phyloP scores from a whole-genome alignment of 2,888 invertebrate species.

The Nomada hirtipes region DNA sequence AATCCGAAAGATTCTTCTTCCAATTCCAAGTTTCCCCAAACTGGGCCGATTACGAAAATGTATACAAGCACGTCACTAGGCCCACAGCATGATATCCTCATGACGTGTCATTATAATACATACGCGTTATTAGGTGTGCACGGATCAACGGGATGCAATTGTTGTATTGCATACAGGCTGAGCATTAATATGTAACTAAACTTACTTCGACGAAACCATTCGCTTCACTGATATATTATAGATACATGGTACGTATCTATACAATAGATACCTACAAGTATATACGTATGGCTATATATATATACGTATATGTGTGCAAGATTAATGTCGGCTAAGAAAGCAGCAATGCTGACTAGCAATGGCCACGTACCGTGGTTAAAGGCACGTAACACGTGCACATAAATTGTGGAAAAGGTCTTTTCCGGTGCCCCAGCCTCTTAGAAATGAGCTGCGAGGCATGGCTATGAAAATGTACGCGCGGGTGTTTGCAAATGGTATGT shows the following conservation, averaged over 20 bases:
- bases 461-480: constrained; percentile 52
- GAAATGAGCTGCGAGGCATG: constrained; percentile 60
- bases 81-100: too few relatives aligned
- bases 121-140: background rate
- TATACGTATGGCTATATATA: background rate
- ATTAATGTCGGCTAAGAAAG: constrained; percentile 45
- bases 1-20: too few relatives aligned
- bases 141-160: constrained; percentile 46
- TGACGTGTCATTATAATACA: background rate
- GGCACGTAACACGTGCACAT: constrained; percentile 54
- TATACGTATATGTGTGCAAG: background rate
- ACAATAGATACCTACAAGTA: constrained; percentile 13
- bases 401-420: constrained; percentile 51
- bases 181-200: constrained; percentile 50
- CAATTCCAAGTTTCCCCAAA: too few relatives aligned
- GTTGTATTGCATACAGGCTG: constrained; percentile 48
- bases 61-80: too few relatives aligned
- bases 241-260: too few relatives aligned
- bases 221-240: constrained; percentile 23
- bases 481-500: constrained; percentile 57
- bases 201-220: constrained; percentile 50
- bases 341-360: constrained; percentile 36
- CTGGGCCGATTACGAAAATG: too few relatives aligned
- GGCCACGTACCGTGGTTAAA: constrained; percentile 23
- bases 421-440: constrained; percentile 7